Base-by-base conservation (phyloP, 2,888 invertebrate species). In the Unio delphinus region DNA sequence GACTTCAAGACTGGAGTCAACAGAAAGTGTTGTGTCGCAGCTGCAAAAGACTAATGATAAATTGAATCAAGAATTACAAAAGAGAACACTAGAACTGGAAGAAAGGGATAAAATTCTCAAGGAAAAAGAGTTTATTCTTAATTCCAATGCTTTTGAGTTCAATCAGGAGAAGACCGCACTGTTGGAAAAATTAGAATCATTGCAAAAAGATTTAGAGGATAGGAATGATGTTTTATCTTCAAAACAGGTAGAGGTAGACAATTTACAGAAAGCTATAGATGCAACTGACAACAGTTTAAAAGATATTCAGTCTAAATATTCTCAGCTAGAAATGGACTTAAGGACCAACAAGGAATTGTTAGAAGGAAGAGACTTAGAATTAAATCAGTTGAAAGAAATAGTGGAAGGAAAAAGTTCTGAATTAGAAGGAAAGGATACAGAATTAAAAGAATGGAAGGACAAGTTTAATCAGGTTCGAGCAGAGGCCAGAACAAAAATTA, bases 401-500 rank as follows among this genome's bases (percentile, higher is more conserved):
- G 55, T 45, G 57, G 54, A 59, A 61, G 64, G 54, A 58, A 65
- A 67, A 64, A 61, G 61, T 55, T 57, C 63, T 28, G 56, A 45
- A 54, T 55, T 64, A 30, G 69, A 65, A 55, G 67, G 67, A 54
- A 55, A 72, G 30, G 70, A 67, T 54, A 63, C 17, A 6, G 34
- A 23, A 11, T 26, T 75, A 20, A 75, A 74, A 54, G 57, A 71
- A n/a, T 45, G 60, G 11, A 74, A 74, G n/a, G 78, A 82, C 34
- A 80, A 82, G 64, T 83, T 80, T 70, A 74, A 71, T 3, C 78
- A 83, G 59, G 69, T 87, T 34, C 69, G 75, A 55, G 68, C 74
- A 30, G 84, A 85, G 63, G 85, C 86, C 23, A 82, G 83, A 69
- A 61, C 69, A 20, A 76, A 81, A 67, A 75, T 83, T 20, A 78